Percentiles rank a stretch among this genome's conserved stretches.
These are phyloP conservation scores for Mus spicilegus DNA, from an alignment of 2,113 vertebrate genomes.

Conservation along the genomic window DNA sequence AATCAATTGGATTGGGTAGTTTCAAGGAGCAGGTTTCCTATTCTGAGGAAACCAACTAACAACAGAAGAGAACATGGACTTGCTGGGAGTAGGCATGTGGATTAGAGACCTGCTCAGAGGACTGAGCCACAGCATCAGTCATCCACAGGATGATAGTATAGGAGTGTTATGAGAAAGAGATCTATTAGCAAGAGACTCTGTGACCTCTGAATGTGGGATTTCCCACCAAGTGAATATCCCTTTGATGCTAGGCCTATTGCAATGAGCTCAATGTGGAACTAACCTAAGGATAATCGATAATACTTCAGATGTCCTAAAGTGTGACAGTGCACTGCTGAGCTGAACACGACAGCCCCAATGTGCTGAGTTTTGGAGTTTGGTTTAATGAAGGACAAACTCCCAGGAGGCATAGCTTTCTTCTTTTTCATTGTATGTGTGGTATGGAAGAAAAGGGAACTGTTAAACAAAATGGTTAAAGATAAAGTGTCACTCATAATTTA, in stretches of 20 bases:
- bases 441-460: background rate
- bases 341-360: conserved; percentile 14
- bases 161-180: background rate
- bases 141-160: background rate
- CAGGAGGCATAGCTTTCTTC: background rate
- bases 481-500: background rate
- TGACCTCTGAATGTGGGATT: conserved; percentile 40
- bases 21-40: background rate
- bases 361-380: conserved; percentile 19
- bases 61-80: background rate
- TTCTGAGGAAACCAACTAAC: background rate
- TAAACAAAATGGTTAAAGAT: conserved; percentile 5
- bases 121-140: background rate
- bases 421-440: background rate
- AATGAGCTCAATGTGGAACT: background rate
- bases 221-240: conserved; percentile 50
- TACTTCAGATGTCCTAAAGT: conserved; percentile 42
- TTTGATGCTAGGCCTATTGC: conserved; percentile 8
- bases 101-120: background rate
- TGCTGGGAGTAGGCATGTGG: background rate
- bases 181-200: background rate
- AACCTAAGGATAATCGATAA: background rate
- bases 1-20: background rate
- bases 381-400: conserved; percentile 18
- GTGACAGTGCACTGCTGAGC: conserved; percentile 23